Evolutionary conservation across 2,888 invertebrate genomes (phyloP), one percentile per base, ranked within the genome.

Genomic region (Cyaniris semiargus): DNA sequence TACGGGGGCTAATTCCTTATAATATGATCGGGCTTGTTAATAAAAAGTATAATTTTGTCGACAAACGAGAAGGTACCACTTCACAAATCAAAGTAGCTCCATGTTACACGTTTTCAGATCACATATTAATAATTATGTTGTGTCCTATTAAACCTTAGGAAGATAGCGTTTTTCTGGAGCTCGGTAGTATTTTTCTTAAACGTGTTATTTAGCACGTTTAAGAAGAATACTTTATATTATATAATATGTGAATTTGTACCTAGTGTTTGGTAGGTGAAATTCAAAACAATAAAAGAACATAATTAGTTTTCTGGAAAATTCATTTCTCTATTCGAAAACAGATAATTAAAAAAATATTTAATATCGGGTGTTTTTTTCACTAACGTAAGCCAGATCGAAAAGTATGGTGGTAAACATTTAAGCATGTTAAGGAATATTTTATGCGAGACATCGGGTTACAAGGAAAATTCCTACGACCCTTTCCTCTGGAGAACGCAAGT

Each of bases 381-480:
- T 18, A 18, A 53, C 15, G 18, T 53, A 15, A 15, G 3, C 56
- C 56, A 56, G 18, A 58, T 8, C 3, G 8, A 58, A 21, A 21
- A 3, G 13, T 60, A 60, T 13, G 23, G 23, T 15, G 10, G 38
- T 38, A 38, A 10, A 66, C 6, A 27, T 27, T 5, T 31, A 31
- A 31, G 66, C 1, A 58, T 58, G n/a, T 60, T 21, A 53, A 27
- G 53, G 53, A 23, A 48, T 48, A 74, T 74, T 72, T 74, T 74
- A 70, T 74, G 58, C 72, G 71, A 71, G 70, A 58, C 48, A 70
- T 71, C 44, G 79, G 79, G 78, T 79, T 78, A 79, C 76, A 84
- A 90, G 92, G 90, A 91, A 91, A 92, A 90, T 84, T 85, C 84
- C 84, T 85, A 83, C 84, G 80, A 79, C 79, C 81, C 84, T 86